Evolutionary conservation across 2,888 invertebrate species (phyloP), one percentile per base, ranked within the genome.

Genomic region (Timandra comae): DNA sequence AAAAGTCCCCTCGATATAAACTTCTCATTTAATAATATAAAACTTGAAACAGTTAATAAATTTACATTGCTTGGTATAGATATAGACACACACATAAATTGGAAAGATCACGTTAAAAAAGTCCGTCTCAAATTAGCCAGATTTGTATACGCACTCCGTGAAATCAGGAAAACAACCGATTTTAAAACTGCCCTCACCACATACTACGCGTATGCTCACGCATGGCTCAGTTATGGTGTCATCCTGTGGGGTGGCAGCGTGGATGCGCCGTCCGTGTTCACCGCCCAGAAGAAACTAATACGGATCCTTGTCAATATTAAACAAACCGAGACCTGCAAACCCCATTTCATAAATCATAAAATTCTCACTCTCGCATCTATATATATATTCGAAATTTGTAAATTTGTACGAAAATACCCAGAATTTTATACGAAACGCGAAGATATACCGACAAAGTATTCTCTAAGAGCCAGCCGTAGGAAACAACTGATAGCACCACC

Each of bases 101-200:
- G 23, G 23, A 9, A 24, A 24, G 28, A 19, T n/a, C n/a, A n/a
- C n/a, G n/a, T n/a, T n/a, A n/a, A n/a, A n/a, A n/a, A n/a, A n/a
- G n/a, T n/a, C n/a, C 28, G 19, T 25, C 5, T 9, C 2, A 34
- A 34, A 29, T 3, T 29, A 25, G 28, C 29, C 1, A 22, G 16
- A 12, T 34, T 34, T 28, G 9, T 23, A 12, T 29, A 34, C 7
- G 29, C 33, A 3, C 25, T 29, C 10, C 20, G 25, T 3, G 25
- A 26, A 19, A 26, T 34, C 4, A 34, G 29, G 13, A 25, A 29
- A 10, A 29, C 29, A 2, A 34, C 29, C 1, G 28, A 34, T 22
- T 7, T 29, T 2, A 16, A 25, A 9, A 29, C 33, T n/a, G 33
- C 33, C 10, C 19, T 29, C 3, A 13, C 25, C 5, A 16, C 25